Percentiles rank a stretch among this genome's conserved stretches.
Conservation (phyloP, 2,113 vertebrate genomes). For the Scomber colias region DNA sequence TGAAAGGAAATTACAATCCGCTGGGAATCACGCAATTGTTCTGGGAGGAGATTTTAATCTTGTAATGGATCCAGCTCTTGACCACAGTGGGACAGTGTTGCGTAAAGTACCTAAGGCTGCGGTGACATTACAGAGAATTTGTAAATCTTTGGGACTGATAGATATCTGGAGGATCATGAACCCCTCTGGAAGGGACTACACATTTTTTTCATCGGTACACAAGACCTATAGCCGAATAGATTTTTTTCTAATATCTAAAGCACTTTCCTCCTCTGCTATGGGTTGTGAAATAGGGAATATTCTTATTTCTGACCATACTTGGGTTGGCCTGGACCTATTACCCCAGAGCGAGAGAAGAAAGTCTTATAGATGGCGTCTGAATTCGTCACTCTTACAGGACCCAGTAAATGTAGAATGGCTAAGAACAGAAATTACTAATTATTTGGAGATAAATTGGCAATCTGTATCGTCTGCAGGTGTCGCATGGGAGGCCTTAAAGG, state of each 20-base stretch:
- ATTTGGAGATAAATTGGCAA: too few species aligned
- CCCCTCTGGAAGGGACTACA: constrained; percentile 5
- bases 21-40: too few species aligned
- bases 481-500: too few species aligned
- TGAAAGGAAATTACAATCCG: too few species aligned
- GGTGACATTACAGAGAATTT: constrained; percentile 2
- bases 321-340: not conserved
- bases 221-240: not conserved
- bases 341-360: not conserved
- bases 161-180: constrained; percentile 13
- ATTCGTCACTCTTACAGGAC: too few species aligned
- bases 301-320: not conserved
- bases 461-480: too few species aligned
- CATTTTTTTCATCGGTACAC: not conserved
- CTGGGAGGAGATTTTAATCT: not conserved
- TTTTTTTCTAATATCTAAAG: not conserved
- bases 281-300: constrained; percentile 10
- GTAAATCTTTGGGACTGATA: too few species aligned
- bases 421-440: too few species aligned
- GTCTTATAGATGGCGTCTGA: not conserved
- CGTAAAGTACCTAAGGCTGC: constrained; percentile 1
- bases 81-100: not conserved
- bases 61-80: not conserved
- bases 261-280: not conserved
- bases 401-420: too few species aligned